Percentiles rank a stretch among this genome's conserved stretches.
phyloP scores from a whole-genome alignment of 2,888 invertebrate genomes.

The Trichogramma dendrolimi region DNA sequence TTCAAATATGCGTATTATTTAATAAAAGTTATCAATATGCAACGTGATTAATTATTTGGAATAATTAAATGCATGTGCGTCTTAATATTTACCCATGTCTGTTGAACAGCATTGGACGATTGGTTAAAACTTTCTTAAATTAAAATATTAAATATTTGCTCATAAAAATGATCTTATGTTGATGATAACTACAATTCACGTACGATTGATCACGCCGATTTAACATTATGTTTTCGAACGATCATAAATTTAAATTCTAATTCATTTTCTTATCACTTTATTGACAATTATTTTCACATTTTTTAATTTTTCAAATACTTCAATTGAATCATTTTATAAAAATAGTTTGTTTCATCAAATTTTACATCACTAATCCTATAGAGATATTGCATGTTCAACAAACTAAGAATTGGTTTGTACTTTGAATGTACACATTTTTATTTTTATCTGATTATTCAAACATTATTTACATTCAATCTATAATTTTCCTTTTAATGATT shows the following conservation, averaged over 20 bases:
- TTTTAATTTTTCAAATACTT: constrained; percentile 10
- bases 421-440: constrained; percentile 3
- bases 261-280: constrained; percentile 3
- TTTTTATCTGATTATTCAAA: too few species aligned
- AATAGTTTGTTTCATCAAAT: constrained; percentile 21
- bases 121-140: background rate
- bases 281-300: constrained; percentile 18
- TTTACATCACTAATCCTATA: constrained; percentile 13
- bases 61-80: background rate
- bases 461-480: too few species aligned
- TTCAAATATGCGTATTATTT: too few species aligned
- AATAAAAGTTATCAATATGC: too few species aligned
- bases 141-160: constrained; percentile 5
- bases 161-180: constrained; percentile 1
- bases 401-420: constrained; percentile 22
- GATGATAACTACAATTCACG: constrained; percentile 13
- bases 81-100: constrained; percentile 23
- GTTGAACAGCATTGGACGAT: constrained; percentile 8
- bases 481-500: too few species aligned
- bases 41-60: too few species aligned
- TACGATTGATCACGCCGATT: background rate
- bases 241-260: constrained; percentile 9
- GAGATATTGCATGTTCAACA: constrained; percentile 6
- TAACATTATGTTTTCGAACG: constrained; percentile 1
- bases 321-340: constrained; percentile 22